Conservation (phyloP, 30 jellyfish, hydroid and myxozoan species). For the Morbakka virulenta region DNA sequence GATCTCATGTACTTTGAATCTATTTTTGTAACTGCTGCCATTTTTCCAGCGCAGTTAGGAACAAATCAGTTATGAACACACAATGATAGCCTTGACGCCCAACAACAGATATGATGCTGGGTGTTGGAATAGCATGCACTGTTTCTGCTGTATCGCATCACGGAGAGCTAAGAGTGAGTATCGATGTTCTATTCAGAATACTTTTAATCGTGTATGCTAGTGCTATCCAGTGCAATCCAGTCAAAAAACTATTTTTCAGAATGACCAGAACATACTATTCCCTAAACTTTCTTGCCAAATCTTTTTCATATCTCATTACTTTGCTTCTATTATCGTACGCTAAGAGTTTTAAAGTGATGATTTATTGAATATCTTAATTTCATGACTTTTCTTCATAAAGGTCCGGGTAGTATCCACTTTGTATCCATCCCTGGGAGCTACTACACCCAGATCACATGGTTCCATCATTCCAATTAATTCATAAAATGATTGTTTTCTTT, state of each 20-base stretch:
- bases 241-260: too few species aligned
- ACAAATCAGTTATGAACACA: too few species aligned
- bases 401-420: not conserved
- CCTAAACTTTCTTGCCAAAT: too few species aligned
- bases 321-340: too few species aligned
- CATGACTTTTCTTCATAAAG: not conserved
- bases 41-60: too few species aligned
- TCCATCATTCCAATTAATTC: not conserved
- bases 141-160: slow-evolving; percentile 63
- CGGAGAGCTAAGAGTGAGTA: slow-evolving; percentile 61
- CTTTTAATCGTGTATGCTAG: not conserved
- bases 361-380: not conserved
- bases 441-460: not conserved
- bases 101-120: slow-evolving; percentile 71
- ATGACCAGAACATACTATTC: too few species aligned
- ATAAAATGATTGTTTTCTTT: not conserved
- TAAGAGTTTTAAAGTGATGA: too few species aligned
- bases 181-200: not conserved
- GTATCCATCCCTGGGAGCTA: not conserved
- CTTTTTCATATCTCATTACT: too few species aligned
- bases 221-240: too few species aligned
- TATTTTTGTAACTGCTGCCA: too few species aligned
- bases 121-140: slow-evolving; percentile 95
- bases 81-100: too few species aligned
- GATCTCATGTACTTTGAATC: too few species aligned